Evolutionary conservation across 2,888 invertebrate genomes (phyloP).

Genomic region (Pyrrhosoma nymphula): DNA sequence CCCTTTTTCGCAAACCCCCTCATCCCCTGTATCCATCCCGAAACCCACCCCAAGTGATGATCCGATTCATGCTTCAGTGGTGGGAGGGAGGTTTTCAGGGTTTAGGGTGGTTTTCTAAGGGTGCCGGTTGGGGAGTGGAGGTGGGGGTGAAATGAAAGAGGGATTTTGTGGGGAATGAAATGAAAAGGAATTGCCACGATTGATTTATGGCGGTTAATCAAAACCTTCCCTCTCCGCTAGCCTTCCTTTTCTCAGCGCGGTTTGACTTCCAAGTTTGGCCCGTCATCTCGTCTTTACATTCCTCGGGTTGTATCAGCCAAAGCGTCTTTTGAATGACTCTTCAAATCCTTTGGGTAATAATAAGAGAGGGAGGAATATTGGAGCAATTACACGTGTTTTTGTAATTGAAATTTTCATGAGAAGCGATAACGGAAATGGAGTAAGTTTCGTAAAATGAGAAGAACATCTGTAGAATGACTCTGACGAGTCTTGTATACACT

Average conservation of each 20-base stretch:
- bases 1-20: neutral
- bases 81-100: neutral
- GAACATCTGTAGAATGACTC: neutral
- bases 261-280: neutral
- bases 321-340: neutral
- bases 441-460: neutral
- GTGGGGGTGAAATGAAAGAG: conserved; percentile 22
- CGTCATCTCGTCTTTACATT: neutral
- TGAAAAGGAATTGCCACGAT: conserved; percentile 40
- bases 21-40: neutral
- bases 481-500: neutral
- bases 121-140: neutral
- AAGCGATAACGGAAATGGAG: neutral
- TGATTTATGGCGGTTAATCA: conserved; percentile 43
- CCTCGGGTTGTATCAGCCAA: neutral
- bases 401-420: conserved; percentile 6
- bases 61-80: neutral
- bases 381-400: neutral
- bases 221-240: neutral
- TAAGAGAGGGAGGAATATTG: neutral
- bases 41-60: neutral
- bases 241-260: neutral
- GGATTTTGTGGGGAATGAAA: neutral
- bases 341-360: neutral
- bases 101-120: neutral